Conservation (phyloP, 1,140 invertebrate species). For the Globodera rostochiensis region DNA sequence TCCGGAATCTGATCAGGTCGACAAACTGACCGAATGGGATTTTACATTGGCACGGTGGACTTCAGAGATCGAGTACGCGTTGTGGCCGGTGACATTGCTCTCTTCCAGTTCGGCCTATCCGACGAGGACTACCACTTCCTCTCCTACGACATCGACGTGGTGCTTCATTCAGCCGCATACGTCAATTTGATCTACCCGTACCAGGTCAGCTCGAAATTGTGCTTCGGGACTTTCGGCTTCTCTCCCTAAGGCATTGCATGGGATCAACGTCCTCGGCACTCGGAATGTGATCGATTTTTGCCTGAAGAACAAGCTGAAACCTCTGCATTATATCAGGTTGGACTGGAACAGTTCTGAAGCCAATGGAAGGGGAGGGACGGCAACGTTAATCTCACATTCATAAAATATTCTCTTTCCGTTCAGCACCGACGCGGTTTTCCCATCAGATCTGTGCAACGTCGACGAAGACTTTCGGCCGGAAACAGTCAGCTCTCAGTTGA, state of each 20-base stretch:
- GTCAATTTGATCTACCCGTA: slow-evolving; percentile 71
- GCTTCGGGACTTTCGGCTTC: not conserved
- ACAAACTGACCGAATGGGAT: not conserved
- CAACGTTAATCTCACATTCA: not conserved
- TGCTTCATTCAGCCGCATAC: slow-evolving; percentile 70
- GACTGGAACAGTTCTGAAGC: not conserved
- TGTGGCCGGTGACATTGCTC: slow-evolving; percentile 68
- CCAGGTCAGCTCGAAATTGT: slow-evolving; percentile 55
- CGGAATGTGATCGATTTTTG: slow-evolving; percentile 69
- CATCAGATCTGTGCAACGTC: slow-evolving; percentile 64
- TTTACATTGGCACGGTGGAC: not conserved
- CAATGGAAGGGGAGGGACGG: not conserved
- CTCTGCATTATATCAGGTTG: slow-evolving; percentile 66
- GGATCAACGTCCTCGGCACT: slow-evolving; percentile 69
- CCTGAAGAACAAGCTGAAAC: slow-evolving; percentile 69
- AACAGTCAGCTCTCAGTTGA: slow-evolving; percentile 61
- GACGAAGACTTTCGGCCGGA: slow-evolving; percentile 66
- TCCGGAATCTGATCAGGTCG: slow-evolving; percentile 52
- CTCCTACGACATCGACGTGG: slow-evolving; percentile 68
- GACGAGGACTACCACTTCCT: slow-evolving; percentile 68
- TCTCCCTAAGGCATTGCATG: slow-evolving; percentile 66
- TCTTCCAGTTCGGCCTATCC: slow-evolving; percentile 68
- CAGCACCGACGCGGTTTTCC: slow-evolving; percentile 70
- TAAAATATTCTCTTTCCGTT: not conserved
- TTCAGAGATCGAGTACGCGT: slow-evolving; percentile 64